phyloP scores from a whole-genome alignment of 2,113 vertebrate genomes.

The Lophura nycthemera region DNA sequence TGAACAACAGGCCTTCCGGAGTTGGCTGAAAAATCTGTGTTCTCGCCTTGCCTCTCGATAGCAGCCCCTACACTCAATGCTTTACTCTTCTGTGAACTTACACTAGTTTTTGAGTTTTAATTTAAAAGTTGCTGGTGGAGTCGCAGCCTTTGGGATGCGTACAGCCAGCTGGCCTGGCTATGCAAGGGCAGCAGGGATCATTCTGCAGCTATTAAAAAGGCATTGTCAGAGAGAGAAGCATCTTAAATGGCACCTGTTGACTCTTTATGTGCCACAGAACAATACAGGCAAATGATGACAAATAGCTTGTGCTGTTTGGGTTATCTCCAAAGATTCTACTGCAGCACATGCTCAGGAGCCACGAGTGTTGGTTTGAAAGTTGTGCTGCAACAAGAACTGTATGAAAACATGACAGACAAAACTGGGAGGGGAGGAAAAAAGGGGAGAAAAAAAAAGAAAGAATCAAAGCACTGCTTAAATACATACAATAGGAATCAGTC shows the following conservation, averaged over 20 bases:
- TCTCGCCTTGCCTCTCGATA: background rate
- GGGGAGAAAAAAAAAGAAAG: background rate
- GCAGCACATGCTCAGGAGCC: background rate
- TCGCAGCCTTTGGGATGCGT: background rate
- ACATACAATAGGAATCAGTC: background rate
- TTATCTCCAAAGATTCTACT: background rate
- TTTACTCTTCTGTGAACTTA: background rate
- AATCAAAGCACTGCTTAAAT: background rate
- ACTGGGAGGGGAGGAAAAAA: background rate
- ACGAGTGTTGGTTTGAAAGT: background rate
- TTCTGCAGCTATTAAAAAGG: background rate
- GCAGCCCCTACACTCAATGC: background rate
- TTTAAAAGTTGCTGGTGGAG: background rate
- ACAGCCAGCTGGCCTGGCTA: background rate
- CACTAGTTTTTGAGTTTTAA: background rate
- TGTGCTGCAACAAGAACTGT: background rate
- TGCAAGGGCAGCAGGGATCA: background rate
- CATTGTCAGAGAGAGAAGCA: background rate
- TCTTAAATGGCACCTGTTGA: background rate
- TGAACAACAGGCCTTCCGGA: background rate
- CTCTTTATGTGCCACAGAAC: background rate
- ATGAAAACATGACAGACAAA: background rate
- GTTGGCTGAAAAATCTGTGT: background rate
- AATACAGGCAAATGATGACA: background rate
- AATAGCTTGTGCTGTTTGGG: background rate